Evolutionary conservation across 2,888 invertebrate genomes (phyloP).

Genomic region (Ptychoptera contaminata): DNA sequence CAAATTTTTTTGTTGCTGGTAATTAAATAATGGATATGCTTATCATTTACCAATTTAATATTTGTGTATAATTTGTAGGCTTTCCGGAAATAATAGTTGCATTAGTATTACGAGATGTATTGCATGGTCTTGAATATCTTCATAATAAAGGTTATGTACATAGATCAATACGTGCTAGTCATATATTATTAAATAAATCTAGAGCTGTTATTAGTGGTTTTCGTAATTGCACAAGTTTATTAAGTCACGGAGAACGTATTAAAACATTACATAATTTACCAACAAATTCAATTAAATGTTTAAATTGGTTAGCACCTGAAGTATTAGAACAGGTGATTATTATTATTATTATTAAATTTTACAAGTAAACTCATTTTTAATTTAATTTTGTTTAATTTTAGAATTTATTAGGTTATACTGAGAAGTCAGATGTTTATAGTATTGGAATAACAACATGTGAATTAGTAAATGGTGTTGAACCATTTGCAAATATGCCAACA

Average conservation of each 20-base stretch:
- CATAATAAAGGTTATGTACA: conserved; percentile 75
- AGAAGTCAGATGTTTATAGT: conserved; percentile 83
- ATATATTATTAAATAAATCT: conserved; percentile 58
- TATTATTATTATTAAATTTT: conserved; percentile 1
- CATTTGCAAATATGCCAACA: conserved; percentile 70
- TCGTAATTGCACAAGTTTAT: conserved; percentile 57
- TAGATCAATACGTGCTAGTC: conserved; percentile 69
- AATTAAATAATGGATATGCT: not conserved
- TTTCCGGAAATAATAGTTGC: conserved; percentile 70
- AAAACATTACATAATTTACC: conserved; percentile 61
- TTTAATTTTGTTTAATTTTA: conserved; percentile 8
- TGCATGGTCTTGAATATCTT: conserved; percentile 68
- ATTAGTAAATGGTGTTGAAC: conserved; percentile 76
- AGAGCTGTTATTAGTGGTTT: conserved; percentile 62
- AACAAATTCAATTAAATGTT: conserved; percentile 37
- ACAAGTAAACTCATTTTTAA: not conserved
- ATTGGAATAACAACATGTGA: conserved; percentile 78
- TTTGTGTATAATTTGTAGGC: conserved; percentile 34
- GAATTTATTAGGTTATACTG: conserved; percentile 73
- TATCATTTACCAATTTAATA: not conserved
- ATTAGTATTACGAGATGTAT: conserved; percentile 59
- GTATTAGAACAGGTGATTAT: conserved; percentile 54
- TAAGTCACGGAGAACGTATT: conserved; percentile 54
- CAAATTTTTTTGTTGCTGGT: conserved; percentile 47
- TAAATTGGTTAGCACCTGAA: conserved; percentile 89